Evolutionary conservation across 2,888 invertebrate species (phyloP).

Genomic region (Pristionchus maxplancki): DNA sequence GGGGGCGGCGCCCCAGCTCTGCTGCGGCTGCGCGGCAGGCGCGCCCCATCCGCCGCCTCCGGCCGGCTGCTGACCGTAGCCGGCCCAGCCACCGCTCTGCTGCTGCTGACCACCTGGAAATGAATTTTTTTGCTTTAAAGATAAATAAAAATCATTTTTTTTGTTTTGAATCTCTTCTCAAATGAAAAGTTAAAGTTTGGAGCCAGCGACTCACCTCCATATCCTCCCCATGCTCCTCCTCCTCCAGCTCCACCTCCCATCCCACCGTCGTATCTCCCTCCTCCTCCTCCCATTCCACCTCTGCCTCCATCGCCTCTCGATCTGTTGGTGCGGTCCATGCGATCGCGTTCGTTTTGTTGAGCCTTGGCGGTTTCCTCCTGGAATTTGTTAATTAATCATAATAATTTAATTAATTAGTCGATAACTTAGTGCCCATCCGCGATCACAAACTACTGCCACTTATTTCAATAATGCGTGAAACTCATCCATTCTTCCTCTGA

Average conservation of each 20-base stretch:
- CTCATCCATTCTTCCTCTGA: too few relatives aligned
- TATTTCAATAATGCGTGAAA: too few relatives aligned
- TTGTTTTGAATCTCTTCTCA: neutral
- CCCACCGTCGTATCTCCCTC: neutral
- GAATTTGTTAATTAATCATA: neutral
- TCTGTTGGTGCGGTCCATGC: slow-evolving; percentile 58
- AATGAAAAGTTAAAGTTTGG: neutral
- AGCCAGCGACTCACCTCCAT: neutral
- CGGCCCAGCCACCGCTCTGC: neutral
- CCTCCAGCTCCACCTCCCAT: neutral
- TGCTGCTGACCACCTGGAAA: neutral
- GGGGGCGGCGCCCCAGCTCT: neutral
- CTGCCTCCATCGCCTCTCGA: slow-evolving; percentile 53
- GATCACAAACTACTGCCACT: too few relatives aligned
- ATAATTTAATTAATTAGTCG: neutral
- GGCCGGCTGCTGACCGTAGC: neutral
- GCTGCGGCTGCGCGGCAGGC: neutral
- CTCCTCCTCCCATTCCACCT: slow-evolving; percentile 37
- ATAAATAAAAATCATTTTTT: too few relatives aligned
- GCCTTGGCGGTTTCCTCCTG: slow-evolving; percentile 67
- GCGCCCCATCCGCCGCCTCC: neutral
- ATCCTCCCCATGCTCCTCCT: slow-evolving; percentile 32
- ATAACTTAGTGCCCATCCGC: too few relatives aligned
- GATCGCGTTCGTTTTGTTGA: slow-evolving; percentile 63
- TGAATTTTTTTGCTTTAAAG: too few relatives aligned